Base-by-base conservation (phyloP, 2,888 invertebrate species). In the Dinocampus coccinellae region DNA sequence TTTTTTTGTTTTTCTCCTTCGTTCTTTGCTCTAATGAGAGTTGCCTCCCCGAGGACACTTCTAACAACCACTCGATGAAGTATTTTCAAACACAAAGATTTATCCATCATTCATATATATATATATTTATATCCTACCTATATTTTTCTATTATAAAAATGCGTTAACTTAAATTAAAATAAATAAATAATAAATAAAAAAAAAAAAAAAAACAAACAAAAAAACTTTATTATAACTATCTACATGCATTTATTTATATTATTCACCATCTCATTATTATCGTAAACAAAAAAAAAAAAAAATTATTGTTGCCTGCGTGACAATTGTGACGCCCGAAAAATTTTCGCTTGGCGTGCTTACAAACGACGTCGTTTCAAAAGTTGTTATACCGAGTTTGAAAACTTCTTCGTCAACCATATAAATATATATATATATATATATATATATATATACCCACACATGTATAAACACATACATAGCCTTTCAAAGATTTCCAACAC, bases 1-100 rank as follows among this genome's bases (percentile, higher is more conserved):
- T 72, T 16, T 55, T 29, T 53, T 55, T 24, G 61, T 68, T 72
- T 72, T 63, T 67, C 26, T 36, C 24, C n/a, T 24, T 55, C 64
- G n/a, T n/a, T 42, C 47, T 33, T 61, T 20, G 29, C 52, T 74
- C 66, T 73, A 72, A 75, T 73, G 74, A 74, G 75, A 75, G 69
- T 69, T 53, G 58, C 58, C 36, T 72, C 74, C 66, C 74, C 11
- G 26, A 63, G 66, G 70, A 68, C 36, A 58, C 69, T 42, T 71
- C 70, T 39, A 57, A 64, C 69, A 29, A 63, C 63, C 66, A 65
- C 66, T 63, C 52, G 67, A 68, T 73, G 70, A 63, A 70, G 65
- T 47, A 67, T 70, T 70, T 67, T 33, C 58, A 26, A 58, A 24
- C 39, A 63, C 33, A 69, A 61, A 42, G 7, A 57, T n/a, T 20